phyloP scores from a whole-genome alignment of 2,888 invertebrate species.

The Graphium colonna region DNA sequence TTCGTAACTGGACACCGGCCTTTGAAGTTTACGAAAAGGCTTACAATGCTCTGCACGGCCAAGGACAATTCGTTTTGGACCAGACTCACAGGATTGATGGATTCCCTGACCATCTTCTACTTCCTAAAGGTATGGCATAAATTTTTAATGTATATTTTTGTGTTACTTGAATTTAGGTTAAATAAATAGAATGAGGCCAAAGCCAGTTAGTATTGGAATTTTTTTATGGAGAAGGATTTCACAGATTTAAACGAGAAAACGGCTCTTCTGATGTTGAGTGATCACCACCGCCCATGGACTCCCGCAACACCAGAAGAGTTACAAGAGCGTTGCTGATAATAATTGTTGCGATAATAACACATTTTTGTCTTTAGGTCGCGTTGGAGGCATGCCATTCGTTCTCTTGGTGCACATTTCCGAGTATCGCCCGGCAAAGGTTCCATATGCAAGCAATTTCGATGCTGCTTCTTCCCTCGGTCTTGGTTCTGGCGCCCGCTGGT shows the following conservation, averaged over 20 bases:
- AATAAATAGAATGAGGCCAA: too few species aligned
- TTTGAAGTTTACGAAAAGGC: constrained; percentile 67
- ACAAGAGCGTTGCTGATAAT: too few species aligned
- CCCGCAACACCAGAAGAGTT: too few species aligned
- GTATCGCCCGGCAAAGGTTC: constrained; percentile 60
- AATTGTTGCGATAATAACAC: too few species aligned
- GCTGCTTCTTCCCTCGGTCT: constrained; percentile 72
- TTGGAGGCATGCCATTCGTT: constrained; percentile 81
- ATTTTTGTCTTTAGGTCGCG: constrained; percentile 45
- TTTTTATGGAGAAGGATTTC: too few species aligned
- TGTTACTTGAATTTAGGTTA: too few species aligned
- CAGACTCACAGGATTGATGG: constrained; percentile 74
- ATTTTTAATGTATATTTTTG: too few species aligned
- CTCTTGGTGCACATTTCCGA: constrained; percentile 81
- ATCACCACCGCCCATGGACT: too few species aligned
- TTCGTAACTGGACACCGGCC: constrained; percentile 73
- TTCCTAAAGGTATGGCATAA: constrained; percentile 79
- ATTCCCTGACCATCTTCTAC: constrained; percentile 81
- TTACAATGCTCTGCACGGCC: constrained; percentile 63
- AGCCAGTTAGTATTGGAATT: too few species aligned
- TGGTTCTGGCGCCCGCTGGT: constrained; percentile 62
- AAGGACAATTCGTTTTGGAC: constrained; percentile 67
- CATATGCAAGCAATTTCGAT: constrained; percentile 61
- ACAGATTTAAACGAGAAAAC: too few species aligned
- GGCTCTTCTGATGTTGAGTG: too few species aligned